Conservation (phyloP, 2,888 invertebrate genomes). For the Lordiphosa andalusiaca region DNA sequence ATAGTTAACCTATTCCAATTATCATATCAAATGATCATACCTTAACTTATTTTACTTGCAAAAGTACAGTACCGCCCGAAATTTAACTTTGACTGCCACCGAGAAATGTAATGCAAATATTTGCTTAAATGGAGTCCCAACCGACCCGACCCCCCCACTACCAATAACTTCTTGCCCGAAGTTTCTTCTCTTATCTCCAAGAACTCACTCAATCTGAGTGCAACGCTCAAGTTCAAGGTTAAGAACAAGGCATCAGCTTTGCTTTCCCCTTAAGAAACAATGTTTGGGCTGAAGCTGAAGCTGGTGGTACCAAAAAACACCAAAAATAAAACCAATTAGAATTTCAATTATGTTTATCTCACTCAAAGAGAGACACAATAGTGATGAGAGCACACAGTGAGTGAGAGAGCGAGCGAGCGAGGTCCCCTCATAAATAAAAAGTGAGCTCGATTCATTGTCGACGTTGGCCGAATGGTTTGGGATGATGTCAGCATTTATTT, state of each 20-base stretch:
- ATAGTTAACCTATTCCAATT: too few species aligned
- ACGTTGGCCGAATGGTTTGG: slow-evolving; percentile 39
- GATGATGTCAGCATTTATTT: slow-evolving; percentile 72
- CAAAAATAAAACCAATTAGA: slow-evolving; percentile 31
- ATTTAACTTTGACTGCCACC: too few species aligned
- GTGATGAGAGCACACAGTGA: background rate
- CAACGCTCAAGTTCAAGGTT: slow-evolving; percentile 56
- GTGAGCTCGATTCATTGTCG: slow-evolving; percentile 64
- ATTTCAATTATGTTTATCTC: slow-evolving; percentile 52
- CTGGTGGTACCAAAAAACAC: background rate
- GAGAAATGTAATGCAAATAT: too few species aligned
- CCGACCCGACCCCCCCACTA: too few species aligned
- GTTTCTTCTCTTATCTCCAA: too few species aligned
- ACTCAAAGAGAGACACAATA: slow-evolving; percentile 31
- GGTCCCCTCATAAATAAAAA: slow-evolving; percentile 27
- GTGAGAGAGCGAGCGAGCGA: slow-evolving; percentile 1
- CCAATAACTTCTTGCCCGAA: too few species aligned
- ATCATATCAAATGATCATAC: too few species aligned
- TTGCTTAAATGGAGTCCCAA: too few species aligned
- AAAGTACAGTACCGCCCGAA: too few species aligned
- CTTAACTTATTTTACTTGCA: too few species aligned
- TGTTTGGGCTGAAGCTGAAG: slow-evolving; percentile 17
- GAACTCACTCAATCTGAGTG: slow-evolving; percentile 26
- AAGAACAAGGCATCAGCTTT: slow-evolving; percentile 29
- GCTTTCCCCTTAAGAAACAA: background rate